phyloP scores from a whole-genome alignment of 2,113 vertebrate genomes.

The Xyliphius kryptos region DNA sequence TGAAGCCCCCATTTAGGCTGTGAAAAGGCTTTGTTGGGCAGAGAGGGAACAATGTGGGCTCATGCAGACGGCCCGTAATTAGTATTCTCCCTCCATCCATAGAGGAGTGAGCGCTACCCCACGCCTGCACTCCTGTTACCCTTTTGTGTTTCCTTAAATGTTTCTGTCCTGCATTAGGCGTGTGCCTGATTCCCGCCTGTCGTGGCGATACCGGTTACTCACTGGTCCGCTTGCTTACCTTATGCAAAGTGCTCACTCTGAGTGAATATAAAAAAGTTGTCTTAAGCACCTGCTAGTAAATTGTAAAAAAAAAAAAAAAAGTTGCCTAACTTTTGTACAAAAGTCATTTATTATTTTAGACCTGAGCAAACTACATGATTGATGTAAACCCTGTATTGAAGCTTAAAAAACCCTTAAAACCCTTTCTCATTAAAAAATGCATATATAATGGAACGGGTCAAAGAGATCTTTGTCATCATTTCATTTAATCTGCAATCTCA shows the following conservation, averaged over 20 bases:
- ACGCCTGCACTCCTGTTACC: constrained; percentile 47
- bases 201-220: constrained; percentile 13
- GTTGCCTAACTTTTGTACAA: too few species aligned
- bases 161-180: constrained; percentile 42
- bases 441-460: too few species aligned
- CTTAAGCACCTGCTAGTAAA: too few species aligned
- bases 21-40: constrained; percentile 62
- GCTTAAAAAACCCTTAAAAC: too few species aligned
- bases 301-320: too few species aligned
- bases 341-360: too few species aligned
- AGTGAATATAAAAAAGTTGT: too few species aligned
- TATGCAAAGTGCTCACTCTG: constrained; percentile 9
- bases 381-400: too few species aligned
- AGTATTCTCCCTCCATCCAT: constrained; percentile 67
- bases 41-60: constrained; percentile 52
- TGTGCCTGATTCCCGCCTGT: constrained; percentile 32
- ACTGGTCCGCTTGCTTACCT: constrained; percentile 24
- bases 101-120: constrained; percentile 49
- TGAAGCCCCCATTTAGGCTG: constrained; percentile 53
- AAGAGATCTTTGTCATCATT: too few species aligned
- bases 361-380: too few species aligned
- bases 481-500: too few species aligned
- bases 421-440: too few species aligned
- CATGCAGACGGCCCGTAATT: constrained; percentile 60
- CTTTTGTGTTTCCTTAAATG: constrained; percentile 39